phyloP scores from a whole-genome alignment of 2,888 invertebrate species.

The Cyaniris semiargus region DNA sequence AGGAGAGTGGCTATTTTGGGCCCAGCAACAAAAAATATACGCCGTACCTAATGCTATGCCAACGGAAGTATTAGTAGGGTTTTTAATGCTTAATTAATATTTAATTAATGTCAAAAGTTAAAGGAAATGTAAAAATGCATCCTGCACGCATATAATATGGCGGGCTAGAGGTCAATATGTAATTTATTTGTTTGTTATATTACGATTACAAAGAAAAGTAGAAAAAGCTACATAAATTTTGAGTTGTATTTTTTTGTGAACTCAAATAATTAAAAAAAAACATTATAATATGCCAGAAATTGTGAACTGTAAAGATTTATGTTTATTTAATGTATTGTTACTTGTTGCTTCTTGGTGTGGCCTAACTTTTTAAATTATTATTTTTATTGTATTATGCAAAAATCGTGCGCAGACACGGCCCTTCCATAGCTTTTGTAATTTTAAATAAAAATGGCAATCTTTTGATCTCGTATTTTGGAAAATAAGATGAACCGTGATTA shows the following conservation, averaged over 20 bases:
- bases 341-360: neutral
- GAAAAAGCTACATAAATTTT: too few species aligned
- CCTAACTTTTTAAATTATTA: neutral
- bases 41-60: neutral
- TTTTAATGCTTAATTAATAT: constrained; percentile 3
- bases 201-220: too few species aligned
- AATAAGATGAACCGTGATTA: too few species aligned
- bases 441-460: neutral
- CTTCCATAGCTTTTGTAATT: neutral
- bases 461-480: neutral
- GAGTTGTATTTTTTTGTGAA: neutral
- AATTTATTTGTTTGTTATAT: neutral
- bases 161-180: neutral
- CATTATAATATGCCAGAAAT: too few species aligned
- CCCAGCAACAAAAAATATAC: neutral
- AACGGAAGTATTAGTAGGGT: neutral
- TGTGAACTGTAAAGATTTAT: too few species aligned
- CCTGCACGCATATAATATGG: neutral
- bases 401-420: neutral
- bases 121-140: neutral
- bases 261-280: too few species aligned
- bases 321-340: too few species aligned
- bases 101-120: constrained; percentile 2
- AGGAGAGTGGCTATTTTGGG: neutral
- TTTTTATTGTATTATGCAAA: neutral